phyloP scores from a whole-genome alignment of 2,888 invertebrate genomes.

The Lymantria monacha region DNA sequence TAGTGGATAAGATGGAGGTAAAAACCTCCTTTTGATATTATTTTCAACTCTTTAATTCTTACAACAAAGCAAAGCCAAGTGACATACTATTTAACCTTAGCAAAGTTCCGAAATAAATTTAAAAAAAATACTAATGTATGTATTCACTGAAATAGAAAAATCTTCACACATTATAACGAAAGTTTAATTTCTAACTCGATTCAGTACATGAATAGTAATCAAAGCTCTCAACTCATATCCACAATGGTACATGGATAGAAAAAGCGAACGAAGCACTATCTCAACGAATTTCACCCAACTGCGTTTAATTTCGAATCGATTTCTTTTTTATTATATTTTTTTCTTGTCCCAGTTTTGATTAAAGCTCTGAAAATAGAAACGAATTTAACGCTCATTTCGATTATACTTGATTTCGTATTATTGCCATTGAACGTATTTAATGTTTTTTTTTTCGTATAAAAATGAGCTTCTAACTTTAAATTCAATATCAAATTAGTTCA shows the following conservation, averaged over 20 bases:
- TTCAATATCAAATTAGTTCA: too few relatives aligned
- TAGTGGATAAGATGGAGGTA: too few relatives aligned
- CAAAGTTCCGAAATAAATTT: too few relatives aligned
- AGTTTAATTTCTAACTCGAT: neutral
- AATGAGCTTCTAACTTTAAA: too few relatives aligned
- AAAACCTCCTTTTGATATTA: too few relatives aligned
- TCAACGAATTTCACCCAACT: slow-evolving; percentile 21
- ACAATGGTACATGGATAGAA: slow-evolving; percentile 26
- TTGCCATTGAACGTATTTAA: neutral
- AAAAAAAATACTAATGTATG: too few relatives aligned
- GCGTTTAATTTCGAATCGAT: slow-evolving; percentile 34
- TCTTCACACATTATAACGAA: neutral
- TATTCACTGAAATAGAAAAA: too few relatives aligned
- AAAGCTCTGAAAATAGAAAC: slow-evolving; percentile 21
- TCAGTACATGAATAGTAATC: slow-evolving; percentile 18
- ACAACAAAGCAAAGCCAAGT: too few relatives aligned
- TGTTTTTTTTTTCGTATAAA: neutral
- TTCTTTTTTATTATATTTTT: slow-evolving; percentile 31
- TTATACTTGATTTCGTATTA: neutral
- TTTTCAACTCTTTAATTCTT: too few relatives aligned
- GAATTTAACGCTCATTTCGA: slow-evolving; percentile 13
- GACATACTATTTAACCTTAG: too few relatives aligned
- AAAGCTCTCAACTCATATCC: slow-evolving; percentile 23
- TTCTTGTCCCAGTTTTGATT: slow-evolving; percentile 18
- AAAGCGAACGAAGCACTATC: slow-evolving; percentile 21